Base-by-base conservation (phyloP, 92 coral and sea anemone genomes). In the Scolanthus callimorphus region DNA sequence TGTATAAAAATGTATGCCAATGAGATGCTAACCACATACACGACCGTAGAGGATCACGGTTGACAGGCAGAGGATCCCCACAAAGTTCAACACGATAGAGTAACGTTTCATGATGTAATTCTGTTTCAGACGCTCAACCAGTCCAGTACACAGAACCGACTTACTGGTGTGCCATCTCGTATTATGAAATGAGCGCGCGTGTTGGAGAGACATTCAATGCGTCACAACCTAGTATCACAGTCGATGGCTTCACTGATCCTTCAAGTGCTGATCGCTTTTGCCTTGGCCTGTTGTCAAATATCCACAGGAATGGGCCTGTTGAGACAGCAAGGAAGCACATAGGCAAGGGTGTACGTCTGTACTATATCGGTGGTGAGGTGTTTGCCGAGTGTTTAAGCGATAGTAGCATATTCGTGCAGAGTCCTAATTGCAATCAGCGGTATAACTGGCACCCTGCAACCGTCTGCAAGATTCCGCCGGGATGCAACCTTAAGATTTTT, bases 401-500 rank as follows among this genome's bases (percentile, higher is more conserved):
- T 63, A 89, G 96, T 69, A 91, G 97, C 70, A 91, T 91, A 17
- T 91, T 91, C 65, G 97, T 91, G 3, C 97, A 91, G 57, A 91
- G 97, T 49, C 97, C 97, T 22, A 91, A 91, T 67, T 91, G 97
- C 56, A 91, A 91, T 50, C 95, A 89, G 49, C 60, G 97, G n/a
- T 91, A 91, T 51, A 90, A 90, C 76, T 91, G 97, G 97, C 97
- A 91, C 69, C 97, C 97, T 2, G 95, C 97, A 10, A 91, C 97
- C 1, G 97, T 91, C 1, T 91, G 97, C 55, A 91, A 91, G 67
- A 91, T 91, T 13, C 97, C 97, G 8, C 97, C 97, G 9, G 96
- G 96, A 2, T 91, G 97, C 57, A 91, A 91, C 59, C 65, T 91
- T 20, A 91, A 91, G 66, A 91, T 91, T 51, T 91, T 91, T 71